Evolutionary conservation across 2,113 vertebrate species (phyloP), one percentile per base, ranked within the genome.

Genomic region (Zosterops pallidus): DNA sequence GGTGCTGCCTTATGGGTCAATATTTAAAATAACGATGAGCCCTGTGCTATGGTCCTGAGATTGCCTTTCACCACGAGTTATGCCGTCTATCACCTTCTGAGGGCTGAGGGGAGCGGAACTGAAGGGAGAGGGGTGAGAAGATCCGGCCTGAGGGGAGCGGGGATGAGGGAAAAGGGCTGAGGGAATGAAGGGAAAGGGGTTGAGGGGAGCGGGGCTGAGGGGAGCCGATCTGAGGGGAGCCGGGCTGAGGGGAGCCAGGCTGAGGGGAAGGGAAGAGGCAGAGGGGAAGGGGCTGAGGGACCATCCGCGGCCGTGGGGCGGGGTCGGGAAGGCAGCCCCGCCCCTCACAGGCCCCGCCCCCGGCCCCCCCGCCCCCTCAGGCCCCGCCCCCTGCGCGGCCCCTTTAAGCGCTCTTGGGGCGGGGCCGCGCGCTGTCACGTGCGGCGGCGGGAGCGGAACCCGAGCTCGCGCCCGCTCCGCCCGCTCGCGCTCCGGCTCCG

Each of bases 141-240:
- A 49, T 24, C n/a, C 5, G 53, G 25, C 5, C 10, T 41, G 57
- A 81, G n/a, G 35, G 11, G 42, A 57, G 28, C 3, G 4, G 50
- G 3, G 6, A 6, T n/a, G 75, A n/a, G 29, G 13, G 35, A 49
- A 2, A 0, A 0, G 23, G 35, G 8, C 3, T 47, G 42, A 75
- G 41, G 35, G 35, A 35, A 12, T 39, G 44, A 50, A 28, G 56
- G 28, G 28, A 14, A 18, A 47, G 26, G 41, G n/a, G 9, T 8
- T 52, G 57, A 81, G 42, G 23, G 14, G 42, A 57, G 22, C 2
- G 4, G 41, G 2, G 6, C 4, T n/a, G 46, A 33, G 3, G 35
- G 35, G 35, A 35, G 35, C 35, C 35, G 35, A 35, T 35, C 35
- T 35, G 35, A 35, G 35, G 35, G 35, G 35, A 35, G 35, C 35